Evolutionary conservation across 2,113 vertebrate genomes (phyloP), one percentile per base, ranked within the genome.

Genomic region (Lontra canadensis): DNA sequence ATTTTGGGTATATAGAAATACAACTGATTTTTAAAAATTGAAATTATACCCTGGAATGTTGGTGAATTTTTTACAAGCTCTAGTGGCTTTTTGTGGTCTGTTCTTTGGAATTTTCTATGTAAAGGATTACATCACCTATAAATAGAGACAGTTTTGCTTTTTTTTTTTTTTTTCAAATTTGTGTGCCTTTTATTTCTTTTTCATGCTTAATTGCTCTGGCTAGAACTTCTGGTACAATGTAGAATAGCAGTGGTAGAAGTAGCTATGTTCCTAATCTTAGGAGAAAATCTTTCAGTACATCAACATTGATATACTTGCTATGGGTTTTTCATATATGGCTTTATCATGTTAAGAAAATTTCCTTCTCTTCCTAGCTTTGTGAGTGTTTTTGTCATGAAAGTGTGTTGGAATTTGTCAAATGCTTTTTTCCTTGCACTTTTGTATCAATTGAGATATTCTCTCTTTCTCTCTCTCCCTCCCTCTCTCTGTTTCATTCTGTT

Each of bases 21-120:
- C 5, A 55, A 55, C 52, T 55, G 17, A 55, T 55, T 55, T 55
- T 55, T 55, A 55, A 55, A 55, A 18, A 55, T 55, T 69, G 42
- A 97, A 90, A 34, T 65, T 69, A 17, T 91, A 61, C 34, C 4
- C 20, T 91, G 29, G 26, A 74, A 36, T 11, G 31, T 83, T 90
- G 80, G 29, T 49, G 5, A 76, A 20, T 96, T 91, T 86, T 90
- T 94, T 95, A 61, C 39, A 79, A 79, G 7, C 29, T 84, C 73
- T 88, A 47, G 71, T 47, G 49, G 39, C 10, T 73, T 88, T 59
- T 85, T 91, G 31, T 52, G 21, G 20, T 36, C 10, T 6, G 49
- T 97, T 88, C 57, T 79, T 88, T 79, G 21, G 25, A 78, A 84
- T 88, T 87, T 80, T 82, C n/a, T 87, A 6, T 61, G 52, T 74